phyloP scores from a whole-genome alignment of 1,140 invertebrate species.

The Solenopsis fugax region DNA sequence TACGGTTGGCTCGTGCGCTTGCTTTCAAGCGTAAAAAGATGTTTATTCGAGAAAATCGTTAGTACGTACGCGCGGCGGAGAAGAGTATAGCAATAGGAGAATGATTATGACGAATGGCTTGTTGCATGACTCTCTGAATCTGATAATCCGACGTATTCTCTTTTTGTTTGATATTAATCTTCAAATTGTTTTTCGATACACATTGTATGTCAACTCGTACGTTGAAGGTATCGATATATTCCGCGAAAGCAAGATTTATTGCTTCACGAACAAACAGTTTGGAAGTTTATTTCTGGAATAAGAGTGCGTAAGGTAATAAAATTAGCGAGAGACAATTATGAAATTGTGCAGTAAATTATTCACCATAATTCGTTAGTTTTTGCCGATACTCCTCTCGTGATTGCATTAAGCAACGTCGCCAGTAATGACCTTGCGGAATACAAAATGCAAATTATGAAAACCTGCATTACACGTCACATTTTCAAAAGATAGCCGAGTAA shows the following conservation, averaged over 20 bases:
- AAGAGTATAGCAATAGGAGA: not conserved
- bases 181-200: not conserved
- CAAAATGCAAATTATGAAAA: not conserved
- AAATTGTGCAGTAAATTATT: not conserved
- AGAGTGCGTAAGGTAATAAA: not conserved
- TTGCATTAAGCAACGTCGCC: not conserved
- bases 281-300: not conserved
- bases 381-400: not conserved
- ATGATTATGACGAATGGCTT: slow-evolving; percentile 20
- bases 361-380: not conserved
- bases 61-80: not conserved
- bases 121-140: slow-evolving; percentile 10
- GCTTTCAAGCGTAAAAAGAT: not conserved
- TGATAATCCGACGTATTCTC: not conserved
- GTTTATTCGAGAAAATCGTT: not conserved
- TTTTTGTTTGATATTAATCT: slow-evolving; percentile 18
- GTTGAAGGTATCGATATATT: not conserved
- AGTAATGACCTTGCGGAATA: not conserved
- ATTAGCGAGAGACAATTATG: not conserved
- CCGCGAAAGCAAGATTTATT: not conserved
- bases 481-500: not conserved
- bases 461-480: not conserved
- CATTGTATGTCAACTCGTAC: not conserved
- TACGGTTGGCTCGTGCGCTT: not conserved
- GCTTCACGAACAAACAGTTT: not conserved